Evolutionary conservation across 2,888 invertebrate genomes (phyloP), one percentile per base, ranked within the genome.

Genomic region (Hypercompe scribonia): DNA sequence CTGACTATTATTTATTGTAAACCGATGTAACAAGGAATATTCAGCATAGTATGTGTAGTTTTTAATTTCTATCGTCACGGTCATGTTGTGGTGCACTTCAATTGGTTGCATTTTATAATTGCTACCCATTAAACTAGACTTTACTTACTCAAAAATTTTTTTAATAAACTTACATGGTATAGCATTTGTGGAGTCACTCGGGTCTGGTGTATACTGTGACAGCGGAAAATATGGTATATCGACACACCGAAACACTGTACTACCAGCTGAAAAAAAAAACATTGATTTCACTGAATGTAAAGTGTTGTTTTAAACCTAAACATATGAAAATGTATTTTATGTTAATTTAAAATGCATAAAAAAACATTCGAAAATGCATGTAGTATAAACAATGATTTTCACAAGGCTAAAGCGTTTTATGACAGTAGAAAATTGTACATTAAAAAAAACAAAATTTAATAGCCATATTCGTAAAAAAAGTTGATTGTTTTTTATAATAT

Each of bases 221-320:
- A 97, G 96, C 15, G 98, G 97, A 90, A 99, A 98, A 93, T 98
- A 98, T 88, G 99, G 98, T 84, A 99, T 98, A 92, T 97, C 97
- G 89, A 97, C 96, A 93, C 98, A 98, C 83, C 97, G 96, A 92
- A 97, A 97, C 79, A 97, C 95, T 80, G 96, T 96, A 84, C 97
- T 97, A 78, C 97, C 97, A 89, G 97, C 98, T 98, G 97, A 82
- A 95, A 94, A 54, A 70, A 36, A 54, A 70, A 58, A 10, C 21
- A 11, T 18, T 8, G 1, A 18, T 21, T 65, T n/a, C n/a, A 24
- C 50, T 24, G 50, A 50, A 50, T 24, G 24, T 50, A 24, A 10
- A 50, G 3, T 50, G 24, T 50, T 4, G 18, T 46, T 46, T 46
- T 21, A 21, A 46, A 46, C 46, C 4, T 21, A 21, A 21, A 50